These are phyloP conservation scores for Remorina albescens DNA, from an alignment of 2,797 vertebrate genomes.

Conservation along the genomic window DNA sequence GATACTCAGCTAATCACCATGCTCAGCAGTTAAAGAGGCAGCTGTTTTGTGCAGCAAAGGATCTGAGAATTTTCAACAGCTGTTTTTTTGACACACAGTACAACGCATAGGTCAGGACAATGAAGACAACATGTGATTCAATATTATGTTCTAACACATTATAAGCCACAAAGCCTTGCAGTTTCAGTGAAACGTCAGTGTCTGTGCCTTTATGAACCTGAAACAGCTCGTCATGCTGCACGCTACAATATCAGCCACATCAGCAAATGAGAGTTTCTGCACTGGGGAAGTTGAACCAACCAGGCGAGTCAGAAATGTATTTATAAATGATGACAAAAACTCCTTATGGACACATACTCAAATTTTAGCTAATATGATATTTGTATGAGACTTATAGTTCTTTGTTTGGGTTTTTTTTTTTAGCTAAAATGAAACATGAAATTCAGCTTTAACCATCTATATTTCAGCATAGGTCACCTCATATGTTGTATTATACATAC, in stretches of 20 bases:
- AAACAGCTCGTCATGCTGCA: conserved; percentile 65
- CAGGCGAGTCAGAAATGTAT: conserved; percentile 22
- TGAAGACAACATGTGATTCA: conserved; percentile 33
- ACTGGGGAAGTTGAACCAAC: conserved; percentile 26
- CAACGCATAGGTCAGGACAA: conserved; percentile 28
- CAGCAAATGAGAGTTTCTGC: conserved; percentile 59
- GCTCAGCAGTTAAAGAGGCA: conserved; percentile 20
- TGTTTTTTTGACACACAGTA: conserved; percentile 30
- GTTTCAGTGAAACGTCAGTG: conserved; percentile 43
- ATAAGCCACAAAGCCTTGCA: conserved; percentile 13
- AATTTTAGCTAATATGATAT: too few relatives aligned
- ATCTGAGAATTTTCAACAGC: conserved; percentile 29
- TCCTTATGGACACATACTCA: too few relatives aligned
- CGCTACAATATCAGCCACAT: conserved; percentile 59
- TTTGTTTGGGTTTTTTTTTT: too few relatives aligned
- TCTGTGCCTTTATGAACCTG: conserved; percentile 56
- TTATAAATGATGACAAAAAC: too few relatives aligned
- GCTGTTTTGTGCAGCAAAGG: conserved; percentile 11
- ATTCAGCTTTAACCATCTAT: too few relatives aligned
- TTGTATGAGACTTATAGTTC: too few relatives aligned
- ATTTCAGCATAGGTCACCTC: too few relatives aligned
- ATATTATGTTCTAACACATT: conserved; percentile 17
- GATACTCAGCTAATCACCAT: conserved; percentile 21
- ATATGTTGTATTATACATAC: too few relatives aligned
- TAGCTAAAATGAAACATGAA: too few relatives aligned